phyloP scores from a whole-genome alignment of 1,140 invertebrate species.

The Drosophila truncata region DNA sequence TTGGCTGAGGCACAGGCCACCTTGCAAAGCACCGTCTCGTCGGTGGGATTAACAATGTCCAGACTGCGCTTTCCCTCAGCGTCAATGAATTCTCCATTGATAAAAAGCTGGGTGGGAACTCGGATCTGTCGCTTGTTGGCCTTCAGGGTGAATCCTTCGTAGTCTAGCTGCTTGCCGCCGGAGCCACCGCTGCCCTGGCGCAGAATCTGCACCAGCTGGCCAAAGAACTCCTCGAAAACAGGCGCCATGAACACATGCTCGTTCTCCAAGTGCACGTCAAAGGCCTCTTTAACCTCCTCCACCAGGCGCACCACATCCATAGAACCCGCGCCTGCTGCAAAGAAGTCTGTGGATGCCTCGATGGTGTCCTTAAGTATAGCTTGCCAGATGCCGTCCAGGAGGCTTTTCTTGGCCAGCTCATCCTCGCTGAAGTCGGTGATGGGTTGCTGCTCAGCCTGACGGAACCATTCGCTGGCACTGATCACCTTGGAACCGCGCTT shows the following conservation, averaged over 20 bases:
- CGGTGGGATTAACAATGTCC: slow-evolving; percentile 93
- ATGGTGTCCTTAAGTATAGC: slow-evolving; percentile 93
- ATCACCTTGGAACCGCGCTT: slow-evolving; percentile 94
- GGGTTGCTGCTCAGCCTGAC: slow-evolving; percentile 86
- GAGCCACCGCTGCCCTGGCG: slow-evolving; percentile 57
- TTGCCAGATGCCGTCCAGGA: slow-evolving; percentile 91
- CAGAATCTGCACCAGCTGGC: slow-evolving; percentile 68
- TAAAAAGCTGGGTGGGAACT: slow-evolving; percentile 96
- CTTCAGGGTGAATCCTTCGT: slow-evolving; percentile 90
- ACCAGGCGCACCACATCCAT: slow-evolving; percentile 98
- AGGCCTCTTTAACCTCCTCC: slow-evolving; percentile 95
- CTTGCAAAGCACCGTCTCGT: slow-evolving; percentile 93
- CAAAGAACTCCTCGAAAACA: slow-evolving; percentile 93
- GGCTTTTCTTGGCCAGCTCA: slow-evolving; percentile 89
- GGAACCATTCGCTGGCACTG: slow-evolving; percentile 92
- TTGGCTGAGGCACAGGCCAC: slow-evolving; percentile 91
- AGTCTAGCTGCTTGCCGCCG: slow-evolving; percentile 87
- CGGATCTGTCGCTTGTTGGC: slow-evolving; percentile 94
- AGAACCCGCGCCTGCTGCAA: slow-evolving; percentile 95
- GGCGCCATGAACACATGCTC: slow-evolving; percentile 97
- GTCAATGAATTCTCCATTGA: slow-evolving; percentile 96
- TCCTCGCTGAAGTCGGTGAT: slow-evolving; percentile 90
- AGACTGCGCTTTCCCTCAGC: slow-evolving; percentile 89
- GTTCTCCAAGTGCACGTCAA: slow-evolving; percentile 91
- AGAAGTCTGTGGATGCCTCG: slow-evolving; percentile 94